phyloP scores from a whole-genome alignment of 1,140 invertebrate genomes.

The Conopomorpha cramerella region DNA sequence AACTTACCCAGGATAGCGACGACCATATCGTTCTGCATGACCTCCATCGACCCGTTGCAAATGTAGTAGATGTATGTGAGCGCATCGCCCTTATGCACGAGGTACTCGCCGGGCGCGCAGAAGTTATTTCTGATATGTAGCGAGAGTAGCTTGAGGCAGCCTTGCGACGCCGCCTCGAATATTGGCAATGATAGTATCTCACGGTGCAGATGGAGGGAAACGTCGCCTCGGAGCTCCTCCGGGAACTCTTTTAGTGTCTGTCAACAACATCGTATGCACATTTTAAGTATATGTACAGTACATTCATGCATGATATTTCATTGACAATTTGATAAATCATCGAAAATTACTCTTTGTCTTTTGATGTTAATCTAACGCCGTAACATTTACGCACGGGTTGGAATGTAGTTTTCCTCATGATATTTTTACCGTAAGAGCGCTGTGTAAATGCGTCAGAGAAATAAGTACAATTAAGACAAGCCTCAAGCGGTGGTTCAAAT shows the following conservation, averaged over 20 bases:
- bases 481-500: no score
- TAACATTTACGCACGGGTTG: no score
- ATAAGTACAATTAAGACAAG: no score
- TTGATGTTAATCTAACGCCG: no score
- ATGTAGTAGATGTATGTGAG: slow-evolving; percentile 95
- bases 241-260: slow-evolving; percentile 96
- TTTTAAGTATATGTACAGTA: no score
- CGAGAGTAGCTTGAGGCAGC: slow-evolving; percentile 89
- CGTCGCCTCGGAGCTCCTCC: slow-evolving; percentile 91
- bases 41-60: slow-evolving; percentile 98
- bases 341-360: no score
- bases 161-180: slow-evolving; percentile 90
- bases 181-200: slow-evolving; percentile 93
- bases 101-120: slow-evolving; percentile 94
- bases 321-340: no score
- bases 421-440: no score
- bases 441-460: no score
- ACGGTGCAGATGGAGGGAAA: slow-evolving; percentile 92
- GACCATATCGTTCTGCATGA: slow-evolving; percentile 96
- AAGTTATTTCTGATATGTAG: slow-evolving; percentile 90
- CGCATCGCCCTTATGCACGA: slow-evolving; percentile 96
- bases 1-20: slow-evolving; percentile 93
- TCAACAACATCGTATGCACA: no score
- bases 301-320: no score
- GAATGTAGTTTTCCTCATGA: no score